phyloP scores from a whole-genome alignment of 1,140 invertebrate species.

The Scaptomyza graminum region DNA sequence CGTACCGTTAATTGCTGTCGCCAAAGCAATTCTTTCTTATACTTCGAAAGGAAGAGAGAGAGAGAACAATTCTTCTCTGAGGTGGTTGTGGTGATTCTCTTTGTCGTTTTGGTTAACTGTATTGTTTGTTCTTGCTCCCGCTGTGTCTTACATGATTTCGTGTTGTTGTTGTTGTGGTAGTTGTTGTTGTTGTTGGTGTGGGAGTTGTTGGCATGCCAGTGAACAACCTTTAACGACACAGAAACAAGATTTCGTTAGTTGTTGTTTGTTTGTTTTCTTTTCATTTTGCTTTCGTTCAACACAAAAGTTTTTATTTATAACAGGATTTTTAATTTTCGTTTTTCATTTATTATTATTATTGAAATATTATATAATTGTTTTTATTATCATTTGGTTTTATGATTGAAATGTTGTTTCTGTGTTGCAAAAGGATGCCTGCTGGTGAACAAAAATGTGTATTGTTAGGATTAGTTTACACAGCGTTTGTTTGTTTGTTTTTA shows the following conservation, averaged over 20 bases:
- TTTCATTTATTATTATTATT: conserved; percentile 42
- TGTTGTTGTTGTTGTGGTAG: conserved; percentile 54
- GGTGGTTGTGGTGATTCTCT: conserved; percentile 25
- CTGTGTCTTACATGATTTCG: conserved; percentile 70
- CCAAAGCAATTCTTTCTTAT: conserved; percentile 12
- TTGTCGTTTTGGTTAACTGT: conserved; percentile 26
- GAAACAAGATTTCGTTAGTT: conserved; percentile 84
- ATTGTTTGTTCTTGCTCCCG: conserved; percentile 40
- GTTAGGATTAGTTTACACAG: conserved; percentile 65
- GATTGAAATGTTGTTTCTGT: conserved; percentile 85
- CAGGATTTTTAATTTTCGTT: conserved; percentile 9
- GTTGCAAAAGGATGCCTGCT: conserved; percentile 83
- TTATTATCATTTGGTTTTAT: conserved; percentile 67
- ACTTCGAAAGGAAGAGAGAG: background rate
- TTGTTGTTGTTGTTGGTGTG: conserved; percentile 55
- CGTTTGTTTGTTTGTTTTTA: conserved; percentile 21
- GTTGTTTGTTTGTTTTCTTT: conserved; percentile 43
- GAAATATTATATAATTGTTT: conserved; percentile 43
- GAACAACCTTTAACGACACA: conserved; percentile 84
- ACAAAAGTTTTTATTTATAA: conserved; percentile 28
- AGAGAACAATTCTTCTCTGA: conserved; percentile 29
- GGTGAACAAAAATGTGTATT: conserved; percentile 76
- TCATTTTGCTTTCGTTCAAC: conserved; percentile 5
- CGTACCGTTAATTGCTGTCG: conserved; percentile 23
- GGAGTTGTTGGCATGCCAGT: conserved; percentile 74